Evolutionary conservation across 2,888 invertebrate species (phyloP).

Genomic region (Drosophila limbata): DNA sequence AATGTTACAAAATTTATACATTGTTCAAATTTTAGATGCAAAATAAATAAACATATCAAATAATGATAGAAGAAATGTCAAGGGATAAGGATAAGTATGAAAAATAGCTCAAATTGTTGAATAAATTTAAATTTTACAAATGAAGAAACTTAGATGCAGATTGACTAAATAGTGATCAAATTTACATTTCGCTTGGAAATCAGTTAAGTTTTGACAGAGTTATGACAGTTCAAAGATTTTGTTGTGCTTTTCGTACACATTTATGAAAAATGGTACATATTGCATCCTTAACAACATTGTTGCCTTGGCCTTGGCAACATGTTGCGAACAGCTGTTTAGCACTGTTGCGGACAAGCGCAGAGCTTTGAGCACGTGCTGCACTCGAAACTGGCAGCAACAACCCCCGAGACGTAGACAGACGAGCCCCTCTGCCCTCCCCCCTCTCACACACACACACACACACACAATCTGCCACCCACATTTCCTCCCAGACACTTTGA

Average conservation of each 20-base stretch:
- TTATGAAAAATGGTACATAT: neutral
- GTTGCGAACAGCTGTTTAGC: slow-evolving; percentile 55
- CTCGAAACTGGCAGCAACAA: slow-evolving; percentile 36
- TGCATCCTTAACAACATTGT: slow-evolving; percentile 22
- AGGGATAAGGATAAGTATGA: too few relatives aligned
- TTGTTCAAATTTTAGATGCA: too few relatives aligned
- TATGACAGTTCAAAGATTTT: neutral
- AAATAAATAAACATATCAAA: too few relatives aligned
- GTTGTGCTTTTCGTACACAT: neutral
- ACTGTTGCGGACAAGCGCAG: slow-evolving; percentile 64
- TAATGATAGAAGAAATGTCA: too few relatives aligned
- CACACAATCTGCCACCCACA: slow-evolving; percentile 11
- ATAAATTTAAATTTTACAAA: too few relatives aligned
- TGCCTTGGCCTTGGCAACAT: slow-evolving; percentile 17
- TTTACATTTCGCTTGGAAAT: neutral
- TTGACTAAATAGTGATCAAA: neutral
- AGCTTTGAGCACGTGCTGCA: slow-evolving; percentile 61
- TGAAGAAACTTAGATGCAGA: neutral
- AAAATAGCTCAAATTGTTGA: neutral
- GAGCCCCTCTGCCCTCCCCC: neutral
- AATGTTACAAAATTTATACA: neutral
- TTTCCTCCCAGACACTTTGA: neutral
- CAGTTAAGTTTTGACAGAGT: neutral
- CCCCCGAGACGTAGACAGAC: slow-evolving; percentile 40
- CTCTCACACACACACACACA: slow-evolving; percentile 1